Conservation (phyloP, 2,113 vertebrate species). For the Microcebus lehilahytsara region DNA sequence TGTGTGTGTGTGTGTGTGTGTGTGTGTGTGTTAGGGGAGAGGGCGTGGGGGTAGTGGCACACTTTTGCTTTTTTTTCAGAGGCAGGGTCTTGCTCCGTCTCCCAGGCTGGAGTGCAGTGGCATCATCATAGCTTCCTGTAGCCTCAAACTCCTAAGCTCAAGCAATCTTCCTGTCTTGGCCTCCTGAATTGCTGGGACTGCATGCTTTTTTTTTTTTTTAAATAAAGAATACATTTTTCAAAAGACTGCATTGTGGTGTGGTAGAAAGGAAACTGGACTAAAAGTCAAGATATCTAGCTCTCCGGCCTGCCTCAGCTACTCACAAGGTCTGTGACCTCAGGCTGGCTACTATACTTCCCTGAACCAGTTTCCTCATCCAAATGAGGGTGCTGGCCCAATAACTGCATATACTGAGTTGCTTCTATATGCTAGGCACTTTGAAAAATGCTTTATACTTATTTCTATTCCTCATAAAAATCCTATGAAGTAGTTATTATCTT, state of each 20-base stretch:
- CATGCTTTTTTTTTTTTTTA: not conserved
- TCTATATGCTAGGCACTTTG: not conserved
- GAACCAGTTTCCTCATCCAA: not conserved
- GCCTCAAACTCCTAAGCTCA: too few relatives aligned
- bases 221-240: not conserved
- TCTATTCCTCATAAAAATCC: not conserved
- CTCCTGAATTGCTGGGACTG: too few relatives aligned
- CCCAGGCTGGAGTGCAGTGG: too few relatives aligned
- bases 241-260: not conserved
- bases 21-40: not conserved
- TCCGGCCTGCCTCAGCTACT: not conserved
- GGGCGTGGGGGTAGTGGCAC: too few relatives aligned
- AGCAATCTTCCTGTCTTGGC: too few relatives aligned
- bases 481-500: not conserved
- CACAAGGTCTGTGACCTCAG: not conserved
- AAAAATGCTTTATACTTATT: not conserved
- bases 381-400: not conserved
- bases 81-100: too few relatives aligned
- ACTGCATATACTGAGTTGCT: not conserved
- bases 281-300: not conserved
- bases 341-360: not conserved
- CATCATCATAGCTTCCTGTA: too few relatives aligned
- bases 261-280: not conserved
- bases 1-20: not conserved
- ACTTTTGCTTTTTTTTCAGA: not conserved